Percentiles rank a stretch among this genome's conserved stretches.
phyloP scores from a whole-genome alignment of 2,113 vertebrate species.

The Pelodiscus sinensis region DNA sequence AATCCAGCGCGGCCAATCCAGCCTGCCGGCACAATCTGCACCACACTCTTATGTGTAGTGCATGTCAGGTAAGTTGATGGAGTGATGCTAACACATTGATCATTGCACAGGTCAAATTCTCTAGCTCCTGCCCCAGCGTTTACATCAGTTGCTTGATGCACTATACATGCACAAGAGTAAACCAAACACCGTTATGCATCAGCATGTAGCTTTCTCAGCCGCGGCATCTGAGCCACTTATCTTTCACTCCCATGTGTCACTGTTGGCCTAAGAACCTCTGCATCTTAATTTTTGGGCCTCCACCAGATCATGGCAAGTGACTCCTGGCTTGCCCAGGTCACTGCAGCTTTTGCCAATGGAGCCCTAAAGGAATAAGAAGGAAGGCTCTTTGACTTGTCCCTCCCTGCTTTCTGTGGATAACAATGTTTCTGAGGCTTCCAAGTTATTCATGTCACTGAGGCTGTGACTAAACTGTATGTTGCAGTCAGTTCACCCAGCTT shows the following conservation, averaged over 20 bases:
- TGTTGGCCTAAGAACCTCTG: constrained; percentile 11
- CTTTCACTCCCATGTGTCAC: not conserved
- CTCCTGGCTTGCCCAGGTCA: not conserved
- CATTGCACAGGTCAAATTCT: not conserved
- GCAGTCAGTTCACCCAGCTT: not conserved
- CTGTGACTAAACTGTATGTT: not conserved
- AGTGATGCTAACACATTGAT: constrained; percentile 17
- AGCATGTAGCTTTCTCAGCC: constrained; percentile 13
- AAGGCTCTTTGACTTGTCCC: not conserved
- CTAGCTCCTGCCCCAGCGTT: not conserved
- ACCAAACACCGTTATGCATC: not conserved
- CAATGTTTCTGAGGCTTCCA: not conserved
- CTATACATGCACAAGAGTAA: not conserved
- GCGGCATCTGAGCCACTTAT: not conserved
- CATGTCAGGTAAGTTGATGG: not conserved
- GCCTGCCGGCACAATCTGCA: not conserved
- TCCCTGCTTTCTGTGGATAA: not conserved
- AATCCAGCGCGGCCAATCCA: not conserved
- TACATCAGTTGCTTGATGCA: constrained; percentile 9
- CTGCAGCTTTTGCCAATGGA: not conserved
- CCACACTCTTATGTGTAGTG: not conserved
- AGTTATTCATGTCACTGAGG: not conserved
- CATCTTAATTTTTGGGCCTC: constrained; percentile 26
- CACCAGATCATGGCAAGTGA: constrained; percentile 22
- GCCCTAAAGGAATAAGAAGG: not conserved